phyloP scores from a whole-genome alignment of 2,113 vertebrate genomes.

The Oxygymnocypris stewartii region DNA sequence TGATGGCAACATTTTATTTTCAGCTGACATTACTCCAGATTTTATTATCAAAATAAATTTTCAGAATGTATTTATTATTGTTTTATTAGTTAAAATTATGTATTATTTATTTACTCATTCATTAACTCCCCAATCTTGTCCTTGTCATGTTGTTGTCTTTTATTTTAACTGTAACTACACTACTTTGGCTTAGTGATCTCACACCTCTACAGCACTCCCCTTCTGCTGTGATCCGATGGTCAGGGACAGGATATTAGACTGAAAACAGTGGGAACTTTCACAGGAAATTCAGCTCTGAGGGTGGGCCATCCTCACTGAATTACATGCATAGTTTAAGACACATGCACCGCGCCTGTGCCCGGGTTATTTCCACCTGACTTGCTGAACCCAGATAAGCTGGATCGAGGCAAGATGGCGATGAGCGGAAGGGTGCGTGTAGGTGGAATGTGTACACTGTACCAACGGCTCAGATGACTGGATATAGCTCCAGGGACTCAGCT shows the following conservation, averaged over 20 bases:
- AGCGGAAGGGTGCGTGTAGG: neutral
- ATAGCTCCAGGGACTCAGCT: conserved; percentile 59
- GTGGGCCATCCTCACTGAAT: conserved; percentile 22
- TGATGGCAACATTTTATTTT: too few species aligned
- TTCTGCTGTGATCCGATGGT: conserved; percentile 42
- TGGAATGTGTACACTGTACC: conserved; percentile 9
- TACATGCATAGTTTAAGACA: conserved; percentile 23
- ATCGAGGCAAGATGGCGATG: conserved; percentile 1
- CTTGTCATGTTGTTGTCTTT: neutral
- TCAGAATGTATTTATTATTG: too few species aligned
- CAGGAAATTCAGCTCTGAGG: conserved; percentile 45
- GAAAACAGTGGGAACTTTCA: conserved; percentile 36
- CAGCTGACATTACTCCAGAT: too few species aligned
- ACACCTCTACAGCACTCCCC: conserved; percentile 31
- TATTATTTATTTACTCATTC: neutral
- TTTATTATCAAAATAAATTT: too few species aligned
- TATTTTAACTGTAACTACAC: conserved; percentile 23
- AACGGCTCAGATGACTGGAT: conserved; percentile 39
- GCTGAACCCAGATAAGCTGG: neutral
- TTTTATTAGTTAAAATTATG: too few species aligned
- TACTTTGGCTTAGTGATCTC: conserved; percentile 37
- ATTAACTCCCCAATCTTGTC: too few species aligned
- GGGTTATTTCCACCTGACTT: conserved; percentile 31
- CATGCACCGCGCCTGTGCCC: neutral
- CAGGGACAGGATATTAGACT: conserved; percentile 49